Conservation (phyloP, 2,113 vertebrate species). For the Capricornis sumatraensis region DNA sequence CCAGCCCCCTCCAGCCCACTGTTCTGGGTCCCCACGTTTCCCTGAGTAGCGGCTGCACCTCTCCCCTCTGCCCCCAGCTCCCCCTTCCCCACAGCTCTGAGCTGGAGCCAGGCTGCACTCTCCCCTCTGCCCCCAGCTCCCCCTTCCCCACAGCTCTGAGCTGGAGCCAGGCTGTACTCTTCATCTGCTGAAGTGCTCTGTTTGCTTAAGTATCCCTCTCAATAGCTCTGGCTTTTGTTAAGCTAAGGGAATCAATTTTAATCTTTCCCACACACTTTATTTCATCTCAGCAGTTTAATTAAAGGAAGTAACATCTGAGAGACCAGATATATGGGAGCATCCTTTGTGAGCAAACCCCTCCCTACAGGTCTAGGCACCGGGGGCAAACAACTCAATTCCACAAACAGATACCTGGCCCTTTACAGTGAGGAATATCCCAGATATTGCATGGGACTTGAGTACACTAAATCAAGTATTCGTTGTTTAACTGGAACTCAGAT, state of each 20-base stretch:
- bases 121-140: neutral
- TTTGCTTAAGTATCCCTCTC: neutral
- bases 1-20: accelerated
- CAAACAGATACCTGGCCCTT: neutral
- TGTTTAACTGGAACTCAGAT: neutral
- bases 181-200: neutral
- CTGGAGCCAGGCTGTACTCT: neutral
- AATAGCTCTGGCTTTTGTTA: neutral
- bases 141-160: neutral
- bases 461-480: neutral
- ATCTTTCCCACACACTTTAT: neutral
- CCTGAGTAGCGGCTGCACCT: accelerated
- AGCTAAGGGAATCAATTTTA: neutral
- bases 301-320: neutral
- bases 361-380: accelerated
- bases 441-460: accelerated
- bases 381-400: too few relatives aligned
- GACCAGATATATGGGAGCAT: neutral
- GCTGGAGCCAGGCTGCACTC: neutral
- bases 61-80: neutral
- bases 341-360: neutral
- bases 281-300: slow-evolving; percentile 29
- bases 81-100: neutral
- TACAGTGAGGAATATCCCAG: neutral
- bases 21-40: neutral